Percentiles rank a stretch among this genome's conserved stretches.
phyloP scores from a whole-genome alignment of 1,140 invertebrate species.

The Lysiphlebus fabarum region DNA sequence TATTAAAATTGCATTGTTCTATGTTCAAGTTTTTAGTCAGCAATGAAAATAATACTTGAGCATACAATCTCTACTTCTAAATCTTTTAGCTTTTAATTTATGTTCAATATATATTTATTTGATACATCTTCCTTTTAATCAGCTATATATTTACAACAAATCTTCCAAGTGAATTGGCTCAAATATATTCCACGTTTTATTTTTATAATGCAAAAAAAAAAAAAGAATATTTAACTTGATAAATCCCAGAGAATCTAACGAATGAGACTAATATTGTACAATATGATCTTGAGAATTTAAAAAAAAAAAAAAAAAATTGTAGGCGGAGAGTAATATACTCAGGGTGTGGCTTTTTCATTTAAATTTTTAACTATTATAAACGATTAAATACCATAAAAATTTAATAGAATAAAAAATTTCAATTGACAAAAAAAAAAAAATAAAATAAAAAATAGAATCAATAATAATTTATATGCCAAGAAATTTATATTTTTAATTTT shows the following conservation, averaged over 20 bases:
- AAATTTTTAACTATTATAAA: constrained; percentile 20
- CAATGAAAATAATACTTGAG: not conserved
- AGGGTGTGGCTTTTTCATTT: constrained; percentile 21
- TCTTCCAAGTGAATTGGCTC: too few relatives aligned
- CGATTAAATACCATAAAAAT: not conserved
- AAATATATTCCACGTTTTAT: too few relatives aligned
- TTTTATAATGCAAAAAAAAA: not conserved
- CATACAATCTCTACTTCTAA: constrained; percentile 8
- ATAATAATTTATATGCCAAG: constrained; percentile 1
- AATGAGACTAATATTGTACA: too few relatives aligned
- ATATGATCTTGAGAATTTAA: constrained; percentile 7
- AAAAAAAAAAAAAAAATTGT: constrained; percentile 7
- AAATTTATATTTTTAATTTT: not conserved
- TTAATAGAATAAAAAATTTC: not conserved
- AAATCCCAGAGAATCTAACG: too few relatives aligned
- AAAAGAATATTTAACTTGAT: not conserved
- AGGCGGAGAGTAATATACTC: constrained; percentile 13
- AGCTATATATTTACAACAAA: too few relatives aligned
- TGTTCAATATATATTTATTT: not conserved
- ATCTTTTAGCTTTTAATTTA: constrained; percentile 14
- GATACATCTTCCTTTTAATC: too few relatives aligned
- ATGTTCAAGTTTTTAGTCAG: too few relatives aligned
- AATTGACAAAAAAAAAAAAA: constrained; percentile 3
- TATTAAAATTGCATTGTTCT: constrained; percentile 1
- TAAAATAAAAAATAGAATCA: constrained; percentile 5